phyloP scores from a whole-genome alignment of 2,113 vertebrate genomes.

The Syngnathus scovelli region DNA sequence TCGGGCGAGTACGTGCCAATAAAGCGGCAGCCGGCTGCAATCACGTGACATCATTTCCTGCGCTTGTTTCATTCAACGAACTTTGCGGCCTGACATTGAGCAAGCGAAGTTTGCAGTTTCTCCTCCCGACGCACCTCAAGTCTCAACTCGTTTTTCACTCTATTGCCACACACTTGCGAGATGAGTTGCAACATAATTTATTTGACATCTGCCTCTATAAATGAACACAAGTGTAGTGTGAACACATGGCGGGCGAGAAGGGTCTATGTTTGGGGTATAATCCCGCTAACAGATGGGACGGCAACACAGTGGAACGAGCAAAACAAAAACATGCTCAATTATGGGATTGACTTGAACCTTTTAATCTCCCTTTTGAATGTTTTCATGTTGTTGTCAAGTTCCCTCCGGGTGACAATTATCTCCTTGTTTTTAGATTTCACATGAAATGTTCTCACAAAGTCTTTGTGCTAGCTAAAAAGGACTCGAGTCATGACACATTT shows the following conservation, averaged over 20 bases:
- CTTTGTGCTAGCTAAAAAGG: not conserved
- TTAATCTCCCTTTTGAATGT: not conserved
- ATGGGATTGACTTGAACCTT: not conserved
- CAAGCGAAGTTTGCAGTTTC: not conserved
- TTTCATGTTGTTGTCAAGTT: not conserved
- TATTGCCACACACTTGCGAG: not conserved
- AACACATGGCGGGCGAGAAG: not conserved
- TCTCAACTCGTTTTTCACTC: not conserved
- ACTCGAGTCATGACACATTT: not conserved
- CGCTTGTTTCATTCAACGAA: not conserved
- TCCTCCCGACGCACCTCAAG: not conserved
- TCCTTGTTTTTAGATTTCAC: too few species aligned
- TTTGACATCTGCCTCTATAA: not conserved
- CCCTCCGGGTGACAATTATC: not conserved
- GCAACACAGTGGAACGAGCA: not conserved
- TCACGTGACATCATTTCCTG: not conserved
- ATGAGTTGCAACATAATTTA: not conserved
- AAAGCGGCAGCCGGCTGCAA: not conserved
- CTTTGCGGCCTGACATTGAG: not conserved
- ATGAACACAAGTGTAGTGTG: not conserved
- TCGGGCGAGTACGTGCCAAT: not conserved
- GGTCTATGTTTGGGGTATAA: not conserved
- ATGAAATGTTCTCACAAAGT: too few species aligned
- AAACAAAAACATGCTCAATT: not conserved
- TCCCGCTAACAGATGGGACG: conserved; percentile 1